These are phyloP conservation scores for Garra rufa DNA, from an alignment of 2,113 vertebrate genomes.

Conservation along the genomic window DNA sequence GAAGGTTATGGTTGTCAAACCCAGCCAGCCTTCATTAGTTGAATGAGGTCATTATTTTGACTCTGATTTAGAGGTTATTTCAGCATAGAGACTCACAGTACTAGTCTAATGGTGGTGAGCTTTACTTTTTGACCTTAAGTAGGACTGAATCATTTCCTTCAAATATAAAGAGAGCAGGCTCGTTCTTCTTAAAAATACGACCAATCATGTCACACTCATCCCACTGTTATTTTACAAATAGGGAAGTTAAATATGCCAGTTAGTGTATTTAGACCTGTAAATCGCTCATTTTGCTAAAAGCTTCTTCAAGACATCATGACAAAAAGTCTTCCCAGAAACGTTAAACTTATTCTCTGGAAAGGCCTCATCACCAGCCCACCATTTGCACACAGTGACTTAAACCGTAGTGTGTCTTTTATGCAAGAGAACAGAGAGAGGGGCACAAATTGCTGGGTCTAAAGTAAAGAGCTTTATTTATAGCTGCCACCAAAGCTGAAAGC, in stretches of 20 bases:
- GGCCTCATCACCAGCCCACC: slow-evolving; percentile 51
- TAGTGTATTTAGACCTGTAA: slow-evolving; percentile 43
- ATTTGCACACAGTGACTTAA: slow-evolving; percentile 68
- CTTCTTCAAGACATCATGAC: slow-evolving; percentile 42
- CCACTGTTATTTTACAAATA: slow-evolving; percentile 38
- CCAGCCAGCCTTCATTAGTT: slow-evolving; percentile 68
- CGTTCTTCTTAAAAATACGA: slow-evolving; percentile 22
- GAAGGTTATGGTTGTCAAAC: slow-evolving; percentile 47
- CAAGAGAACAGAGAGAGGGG: slow-evolving; percentile 61
- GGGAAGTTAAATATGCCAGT: slow-evolving; percentile 33
- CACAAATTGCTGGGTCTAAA: slow-evolving; percentile 74
- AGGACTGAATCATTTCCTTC: slow-evolving; percentile 29
- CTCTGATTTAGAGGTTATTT: slow-evolving; percentile 59
- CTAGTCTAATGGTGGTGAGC: slow-evolving; percentile 40
- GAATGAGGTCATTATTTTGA: slow-evolving; percentile 73
- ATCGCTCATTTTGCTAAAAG: slow-evolving; percentile 46
- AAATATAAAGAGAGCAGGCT: slow-evolving; percentile 27
- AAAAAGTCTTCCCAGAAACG: slow-evolving; percentile 43
- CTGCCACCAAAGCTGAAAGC: slow-evolving; percentile 66
- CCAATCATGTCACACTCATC: slow-evolving; percentile 26
- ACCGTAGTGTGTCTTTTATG: slow-evolving; percentile 71
- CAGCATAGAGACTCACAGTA: slow-evolving; percentile 44
- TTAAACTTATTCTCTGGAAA: slow-evolving; percentile 56
- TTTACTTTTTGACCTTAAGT: slow-evolving; percentile 5
- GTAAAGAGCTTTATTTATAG: slow-evolving; percentile 76